Base-by-base conservation (phyloP, 2,113 vertebrate genomes). In the Pteropus alecto region DNA sequence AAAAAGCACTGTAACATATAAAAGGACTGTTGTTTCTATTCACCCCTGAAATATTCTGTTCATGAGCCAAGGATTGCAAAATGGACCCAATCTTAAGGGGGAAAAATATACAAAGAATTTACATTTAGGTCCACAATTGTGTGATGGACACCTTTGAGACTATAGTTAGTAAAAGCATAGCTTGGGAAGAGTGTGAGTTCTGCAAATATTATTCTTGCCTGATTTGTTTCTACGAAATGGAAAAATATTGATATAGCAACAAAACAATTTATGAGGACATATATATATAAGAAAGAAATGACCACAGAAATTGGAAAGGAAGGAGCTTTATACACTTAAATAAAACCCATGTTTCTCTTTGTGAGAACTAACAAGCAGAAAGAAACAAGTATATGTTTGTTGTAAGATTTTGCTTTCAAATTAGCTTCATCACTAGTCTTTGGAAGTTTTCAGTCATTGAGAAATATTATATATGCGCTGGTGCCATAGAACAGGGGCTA, bases 211-310 rank as follows among this genome's bases (percentile, higher is more conserved):
- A 60, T 97, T 95, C 22, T 93, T 90, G 5, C 16, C 76, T 48
- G 26, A 78, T 86, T 92, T 89, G 67, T 3, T 93, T 93, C 33
- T 91, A 48, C 35, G 86, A 61, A 5, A 78, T 67, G 71, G n/a
- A 70, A 65, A 91, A 77, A 3, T 89, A 95, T 94, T 84, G 58
- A 5, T 76, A 51, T 68, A 82, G 61, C 38, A 95, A 95, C 54
- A 96, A 90, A 90, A 73, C 82, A 95, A 90, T 94, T 94, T 96
- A 86, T 77, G 33, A 87, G 35, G 30, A 67, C 54, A 89, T 73
- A 16, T 28, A 89, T 73, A 16, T 28, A 67, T 89, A 90, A 83
- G n/a, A 94, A 82, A 94, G 60, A 33, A 92, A 96, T 5, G 19
- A 48, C 24, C 14, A 60, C 19, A 30, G 13, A 85, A 61, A 68